Evolutionary conservation across 1,140 invertebrate genomes (phyloP).

Genomic region (Lepidurus couesii): DNA sequence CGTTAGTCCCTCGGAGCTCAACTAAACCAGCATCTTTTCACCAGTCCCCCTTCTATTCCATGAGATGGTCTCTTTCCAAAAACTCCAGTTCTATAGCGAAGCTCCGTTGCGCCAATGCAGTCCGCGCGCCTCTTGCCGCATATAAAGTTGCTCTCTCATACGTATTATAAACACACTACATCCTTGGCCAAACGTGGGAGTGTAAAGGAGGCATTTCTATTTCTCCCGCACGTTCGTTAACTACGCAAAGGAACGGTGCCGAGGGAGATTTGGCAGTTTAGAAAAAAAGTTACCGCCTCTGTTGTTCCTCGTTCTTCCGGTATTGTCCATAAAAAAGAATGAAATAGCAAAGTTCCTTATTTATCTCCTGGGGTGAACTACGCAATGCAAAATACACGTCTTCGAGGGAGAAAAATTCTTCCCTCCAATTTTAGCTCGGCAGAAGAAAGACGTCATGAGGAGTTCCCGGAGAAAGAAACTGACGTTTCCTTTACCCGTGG

Average conservation of each 20-base stretch:
- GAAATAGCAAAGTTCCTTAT: not conserved
- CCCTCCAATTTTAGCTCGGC: not conserved
- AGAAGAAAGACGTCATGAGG: constrained; percentile 3
- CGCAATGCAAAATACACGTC: not conserved
- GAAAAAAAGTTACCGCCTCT: no score
- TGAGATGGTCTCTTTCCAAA: not conserved
- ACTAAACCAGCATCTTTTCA: not conserved
- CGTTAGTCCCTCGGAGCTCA: not conserved
- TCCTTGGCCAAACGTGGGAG: not conserved
- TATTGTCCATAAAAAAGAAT: not conserved
- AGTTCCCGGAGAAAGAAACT: not conserved
- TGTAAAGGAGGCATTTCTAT: not conserved
- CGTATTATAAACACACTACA: not conserved
- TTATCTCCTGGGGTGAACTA: not conserved
- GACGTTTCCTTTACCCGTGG: not conserved
- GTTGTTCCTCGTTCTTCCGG: no score
- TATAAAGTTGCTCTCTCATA: constrained; percentile 3
- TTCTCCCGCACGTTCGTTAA: not conserved
- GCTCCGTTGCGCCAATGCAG: constrained; percentile 2
- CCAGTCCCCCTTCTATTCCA: not conserved
- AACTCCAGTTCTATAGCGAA: not conserved
- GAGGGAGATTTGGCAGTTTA: not conserved
- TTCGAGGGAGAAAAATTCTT: not conserved
- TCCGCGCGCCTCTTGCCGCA: constrained; percentile 16
- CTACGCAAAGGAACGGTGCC: not conserved